Evolutionary conservation across 2,113 vertebrate genomes (phyloP), one percentile per base, ranked within the genome.

Genomic region (Heterotis niloticus): DNA sequence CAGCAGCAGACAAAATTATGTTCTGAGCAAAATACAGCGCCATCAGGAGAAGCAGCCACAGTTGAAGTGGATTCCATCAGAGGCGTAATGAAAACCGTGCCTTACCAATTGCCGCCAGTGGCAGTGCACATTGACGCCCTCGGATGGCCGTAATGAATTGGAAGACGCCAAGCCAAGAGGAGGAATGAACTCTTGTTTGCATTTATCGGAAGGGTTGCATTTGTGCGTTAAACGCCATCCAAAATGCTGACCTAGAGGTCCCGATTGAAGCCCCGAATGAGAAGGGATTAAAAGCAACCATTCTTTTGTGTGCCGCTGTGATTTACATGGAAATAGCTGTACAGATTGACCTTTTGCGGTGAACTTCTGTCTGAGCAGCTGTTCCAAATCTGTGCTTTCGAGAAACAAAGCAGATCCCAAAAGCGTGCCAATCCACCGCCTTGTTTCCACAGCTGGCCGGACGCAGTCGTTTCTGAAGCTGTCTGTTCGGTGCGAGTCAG

Each of bases 31-130:
- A 88, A 86, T 85, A 81, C 72, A 5, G 76, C 44, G 59, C 81
- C 87, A 89, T 88, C 91, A 89, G 87, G 87, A 89, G 86, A 86
- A 87, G 86, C 91, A 87, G 88, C 88, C 68, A 74, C 71, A 68
- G 88, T 91, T 90, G 90, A 90, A 91, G 87, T 83, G 86, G 83
- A 83, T 83, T 79, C 82, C 79, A 73, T 88, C 86, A 88, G 84
- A 86, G 83, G 80, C 84, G 83, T 90, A 91, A 92, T 91, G 89
- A 89, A 82, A 87, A 83, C 84, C 83, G 90, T 93, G 89, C 87
- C 89, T 92, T 88, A 91, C 79, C 83, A 72, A 80, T 84, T 88
- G 85, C 78, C 80, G 86, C 85, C 82, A 87, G 88, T 89, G 87
- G 87, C 85, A 80, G 79, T 9, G 28, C 52, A 73, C 76, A 70